Conservation (phyloP, 2,888 invertebrate species). For the Ormyrus pomaceus region DNA sequence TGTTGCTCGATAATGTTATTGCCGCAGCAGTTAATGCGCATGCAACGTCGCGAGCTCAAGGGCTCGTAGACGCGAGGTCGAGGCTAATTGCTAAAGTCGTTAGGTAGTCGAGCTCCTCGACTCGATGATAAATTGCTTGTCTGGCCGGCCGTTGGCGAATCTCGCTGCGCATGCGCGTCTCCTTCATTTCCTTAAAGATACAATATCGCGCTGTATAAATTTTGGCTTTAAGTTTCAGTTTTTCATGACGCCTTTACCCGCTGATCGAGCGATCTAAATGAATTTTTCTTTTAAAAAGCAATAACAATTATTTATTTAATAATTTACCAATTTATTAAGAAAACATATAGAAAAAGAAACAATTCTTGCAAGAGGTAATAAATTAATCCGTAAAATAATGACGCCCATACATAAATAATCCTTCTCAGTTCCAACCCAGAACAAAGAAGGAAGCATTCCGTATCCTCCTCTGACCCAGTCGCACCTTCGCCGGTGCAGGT, state of each 20-base stretch:
- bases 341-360: too few species aligned
- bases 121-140: constrained; percentile 26
- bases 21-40: neutral
- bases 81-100: constrained; percentile 51
- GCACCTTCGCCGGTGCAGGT: too few species aligned
- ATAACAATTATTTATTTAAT: too few species aligned
- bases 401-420: too few species aligned
- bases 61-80: constrained; percentile 20
- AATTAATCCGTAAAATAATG: too few species aligned
- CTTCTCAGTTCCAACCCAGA: too few species aligned
- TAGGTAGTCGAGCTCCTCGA: constrained; percentile 30
- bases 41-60: neutral
- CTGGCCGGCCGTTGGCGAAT: neutral
- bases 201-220: neutral
- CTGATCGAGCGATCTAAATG: too few species aligned
- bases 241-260: neutral
- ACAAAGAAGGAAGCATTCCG: too few species aligned
- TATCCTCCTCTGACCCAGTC: too few species aligned
- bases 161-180: neutral
- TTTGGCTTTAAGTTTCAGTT: neutral
- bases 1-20: neutral
- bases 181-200: neutral
- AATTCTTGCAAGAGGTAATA: too few species aligned
- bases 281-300: too few species aligned
- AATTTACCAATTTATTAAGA: too few species aligned